phyloP scores from a whole-genome alignment of 2,113 vertebrate genomes.

The Willisornis vidua region DNA sequence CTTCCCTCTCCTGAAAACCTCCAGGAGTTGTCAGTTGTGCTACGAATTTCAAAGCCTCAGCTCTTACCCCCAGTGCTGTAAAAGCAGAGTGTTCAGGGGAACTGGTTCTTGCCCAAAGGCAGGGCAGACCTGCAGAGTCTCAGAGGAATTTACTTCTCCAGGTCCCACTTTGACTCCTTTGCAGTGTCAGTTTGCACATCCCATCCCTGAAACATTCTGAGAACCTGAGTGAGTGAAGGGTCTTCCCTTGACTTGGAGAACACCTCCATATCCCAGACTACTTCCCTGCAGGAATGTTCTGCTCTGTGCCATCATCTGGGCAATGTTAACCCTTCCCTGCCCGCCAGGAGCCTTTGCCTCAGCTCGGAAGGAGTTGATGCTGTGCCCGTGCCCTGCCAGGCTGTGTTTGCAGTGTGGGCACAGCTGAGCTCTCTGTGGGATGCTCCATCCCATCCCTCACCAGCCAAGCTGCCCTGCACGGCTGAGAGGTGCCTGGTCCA shows the following conservation, averaged over 20 bases:
- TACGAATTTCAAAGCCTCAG: neutral
- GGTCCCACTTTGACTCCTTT: neutral
- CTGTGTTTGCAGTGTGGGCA: no score
- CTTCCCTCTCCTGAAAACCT: neutral
- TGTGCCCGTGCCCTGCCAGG: neutral
- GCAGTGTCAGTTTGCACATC: neutral
- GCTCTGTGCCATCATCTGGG: neutral
- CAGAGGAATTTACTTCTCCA: neutral
- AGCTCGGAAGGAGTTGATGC: neutral
- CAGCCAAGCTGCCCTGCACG: neutral
- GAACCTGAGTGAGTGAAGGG: neutral
- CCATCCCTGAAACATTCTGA: neutral
- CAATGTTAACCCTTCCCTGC: accelerated
- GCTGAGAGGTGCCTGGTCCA: neutral
- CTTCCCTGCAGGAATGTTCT: neutral
- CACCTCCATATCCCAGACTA: neutral
- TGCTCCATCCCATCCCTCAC: neutral
- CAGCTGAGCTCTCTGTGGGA: neutral
- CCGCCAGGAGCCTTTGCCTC: neutral
- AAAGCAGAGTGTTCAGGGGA: neutral
- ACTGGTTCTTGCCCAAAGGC: neutral
- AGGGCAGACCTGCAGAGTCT: neutral
- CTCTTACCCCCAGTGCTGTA: neutral
- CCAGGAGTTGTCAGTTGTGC: neutral
- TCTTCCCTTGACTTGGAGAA: neutral